A percentile compares a stretch with the other conserved stretches of the same genome.
Conservation (phyloP, 2,113 vertebrate species). For the Megaceryle torquata region DNA sequence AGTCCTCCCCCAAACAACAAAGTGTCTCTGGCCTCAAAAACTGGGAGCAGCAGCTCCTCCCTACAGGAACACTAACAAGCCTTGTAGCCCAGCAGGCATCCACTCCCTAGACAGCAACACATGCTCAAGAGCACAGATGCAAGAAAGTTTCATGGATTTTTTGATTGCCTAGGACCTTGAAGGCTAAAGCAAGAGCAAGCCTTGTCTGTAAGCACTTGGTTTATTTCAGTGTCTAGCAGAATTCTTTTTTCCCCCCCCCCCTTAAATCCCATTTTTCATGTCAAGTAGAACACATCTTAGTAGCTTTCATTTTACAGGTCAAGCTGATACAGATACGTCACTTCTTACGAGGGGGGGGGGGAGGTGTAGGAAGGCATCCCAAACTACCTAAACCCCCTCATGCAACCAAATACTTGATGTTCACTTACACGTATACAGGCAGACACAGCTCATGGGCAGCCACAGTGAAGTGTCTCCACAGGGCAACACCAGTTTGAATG, state of each 20-base stretch:
- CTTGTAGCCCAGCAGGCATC: not conserved
- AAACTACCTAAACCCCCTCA: not conserved
- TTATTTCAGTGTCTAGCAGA: not conserved
- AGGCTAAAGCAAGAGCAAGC: not conserved
- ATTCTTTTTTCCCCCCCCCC: not conserved
- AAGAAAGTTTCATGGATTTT: not conserved
- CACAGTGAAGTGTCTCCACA: fast-evolving
- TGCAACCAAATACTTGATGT: not conserved
- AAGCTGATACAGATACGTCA: not conserved
- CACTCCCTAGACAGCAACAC: not conserved
- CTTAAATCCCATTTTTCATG: not conserved
- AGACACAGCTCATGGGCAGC: not conserved
- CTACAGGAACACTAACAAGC: not conserved
- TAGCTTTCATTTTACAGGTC: not conserved
- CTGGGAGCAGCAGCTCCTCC: conserved; percentile 6
- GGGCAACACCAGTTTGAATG: fast-evolving
- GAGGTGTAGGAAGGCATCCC: not conserved
- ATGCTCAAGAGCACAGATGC: not conserved
- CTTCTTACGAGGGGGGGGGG: not conserved
- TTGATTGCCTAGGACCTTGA: not conserved
- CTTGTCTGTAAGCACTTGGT: not conserved
- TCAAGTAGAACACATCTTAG: not conserved
- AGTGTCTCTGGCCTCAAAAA: not conserved
- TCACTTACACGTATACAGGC: fast-evolving
- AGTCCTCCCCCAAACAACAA: not conserved